phyloP scores from a whole-genome alignment of 2,888 invertebrate genomes.

The Plagodis dolabraria region DNA sequence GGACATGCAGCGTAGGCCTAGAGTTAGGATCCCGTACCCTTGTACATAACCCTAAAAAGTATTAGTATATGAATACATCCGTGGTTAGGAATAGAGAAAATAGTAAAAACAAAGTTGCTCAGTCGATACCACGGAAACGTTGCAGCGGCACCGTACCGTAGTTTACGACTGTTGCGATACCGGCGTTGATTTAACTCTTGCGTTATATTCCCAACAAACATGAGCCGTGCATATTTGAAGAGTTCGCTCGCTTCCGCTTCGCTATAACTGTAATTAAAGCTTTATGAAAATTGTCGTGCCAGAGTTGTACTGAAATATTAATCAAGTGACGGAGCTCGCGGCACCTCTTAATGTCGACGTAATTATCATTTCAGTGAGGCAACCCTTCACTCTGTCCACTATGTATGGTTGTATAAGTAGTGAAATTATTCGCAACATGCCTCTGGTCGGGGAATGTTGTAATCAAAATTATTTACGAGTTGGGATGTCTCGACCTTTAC shows the following conservation, averaged over 20 bases:
- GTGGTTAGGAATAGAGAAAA: too few species aligned
- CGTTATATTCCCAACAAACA: slow-evolving; percentile 24
- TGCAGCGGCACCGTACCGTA: slow-evolving; percentile 3
- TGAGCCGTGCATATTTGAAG: slow-evolving; percentile 34
- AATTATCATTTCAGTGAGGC: slow-evolving; percentile 37
- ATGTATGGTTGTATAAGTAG: slow-evolving; percentile 8
- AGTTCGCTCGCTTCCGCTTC: slow-evolving; percentile 30
- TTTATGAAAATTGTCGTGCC: slow-evolving; percentile 57
- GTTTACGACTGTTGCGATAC: slow-evolving; percentile 17
- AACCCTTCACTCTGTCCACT: slow-evolving; percentile 35
- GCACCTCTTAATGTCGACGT: slow-evolving; percentile 38
- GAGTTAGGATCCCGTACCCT: too few species aligned
- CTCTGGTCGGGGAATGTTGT: slow-evolving; percentile 19
- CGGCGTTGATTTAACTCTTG: slow-evolving; percentile 17
- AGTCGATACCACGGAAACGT: slow-evolving; percentile 2
- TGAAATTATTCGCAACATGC: slow-evolving; percentile 24
- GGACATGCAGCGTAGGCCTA: too few species aligned
- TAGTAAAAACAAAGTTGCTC: neutral
- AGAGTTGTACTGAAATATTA: slow-evolving; percentile 54
- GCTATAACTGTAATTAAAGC: slow-evolving; percentile 53
- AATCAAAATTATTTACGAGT: slow-evolving; percentile 31
- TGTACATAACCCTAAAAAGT: too few species aligned
- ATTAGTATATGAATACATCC: too few species aligned
- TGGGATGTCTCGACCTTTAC: neutral
- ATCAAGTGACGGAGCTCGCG: slow-evolving; percentile 38